Conservation (phyloP, 2,113 vertebrate genomes). For the Varanus komodoensis region DNA sequence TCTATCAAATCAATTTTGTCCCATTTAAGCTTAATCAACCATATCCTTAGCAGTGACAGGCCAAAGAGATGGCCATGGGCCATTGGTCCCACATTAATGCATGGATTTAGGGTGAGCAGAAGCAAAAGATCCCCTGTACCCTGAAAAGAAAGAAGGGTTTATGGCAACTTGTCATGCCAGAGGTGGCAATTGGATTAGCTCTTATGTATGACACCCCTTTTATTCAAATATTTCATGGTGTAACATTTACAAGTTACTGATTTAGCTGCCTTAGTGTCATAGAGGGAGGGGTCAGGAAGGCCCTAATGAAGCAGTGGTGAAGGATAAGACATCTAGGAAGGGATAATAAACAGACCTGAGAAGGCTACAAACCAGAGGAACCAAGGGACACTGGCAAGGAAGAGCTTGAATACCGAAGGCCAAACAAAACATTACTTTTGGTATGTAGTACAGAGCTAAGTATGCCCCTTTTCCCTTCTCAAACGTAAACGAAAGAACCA, state of each 20-base stretch:
- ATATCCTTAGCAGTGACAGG: constrained; percentile 20
- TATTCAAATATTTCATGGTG: background rate
- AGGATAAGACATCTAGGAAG: background rate
- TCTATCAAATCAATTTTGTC: background rate
- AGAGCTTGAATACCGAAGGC: no score
- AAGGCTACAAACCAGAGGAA: background rate
- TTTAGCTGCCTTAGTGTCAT: no score
- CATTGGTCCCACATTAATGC: constrained; percentile 20
- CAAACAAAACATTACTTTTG: no score
- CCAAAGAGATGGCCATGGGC: constrained; percentile 4
- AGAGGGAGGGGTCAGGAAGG: no score
- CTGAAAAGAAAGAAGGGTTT: background rate
- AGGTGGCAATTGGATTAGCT: no score
- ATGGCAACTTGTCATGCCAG: background rate
- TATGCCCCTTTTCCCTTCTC: no score
- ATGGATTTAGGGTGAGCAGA: constrained; percentile 19
- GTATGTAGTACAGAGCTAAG: no score
- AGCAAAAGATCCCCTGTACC: background rate
- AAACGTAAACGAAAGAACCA: no score
- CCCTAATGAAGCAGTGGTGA: no score
- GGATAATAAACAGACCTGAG: background rate
- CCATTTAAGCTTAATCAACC: constrained; percentile 17
- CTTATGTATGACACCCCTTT: background rate
- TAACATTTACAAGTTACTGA: no score
- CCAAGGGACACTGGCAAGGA: background rate